A percentile compares a stretch with the other conserved stretches of the same genome.
Evolutionary conservation across 1,140 invertebrate genomes (phyloP).

Genomic region (Zaprionus vittiger): DNA sequence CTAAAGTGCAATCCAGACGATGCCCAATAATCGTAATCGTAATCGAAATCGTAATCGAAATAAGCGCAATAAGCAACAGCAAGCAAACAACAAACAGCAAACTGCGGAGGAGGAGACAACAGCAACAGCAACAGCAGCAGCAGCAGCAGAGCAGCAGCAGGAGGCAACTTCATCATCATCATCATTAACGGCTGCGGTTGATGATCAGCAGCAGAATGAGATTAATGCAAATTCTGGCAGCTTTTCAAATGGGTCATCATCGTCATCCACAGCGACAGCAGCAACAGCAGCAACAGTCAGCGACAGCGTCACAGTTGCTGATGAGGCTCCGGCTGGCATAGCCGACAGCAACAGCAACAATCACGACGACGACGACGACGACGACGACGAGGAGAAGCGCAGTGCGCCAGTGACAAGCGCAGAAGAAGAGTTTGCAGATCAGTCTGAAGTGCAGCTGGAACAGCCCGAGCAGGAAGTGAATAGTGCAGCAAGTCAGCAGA

Average conservation of each 20-base stretch:
- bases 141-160: constrained; percentile 18
- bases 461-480: neutral
- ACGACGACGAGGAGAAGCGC: neutral
- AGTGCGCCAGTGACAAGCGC: neutral
- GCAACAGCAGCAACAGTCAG: constrained; percentile 27
- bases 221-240: constrained; percentile 77
- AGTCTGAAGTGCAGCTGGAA: neutral
- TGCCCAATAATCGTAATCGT: constrained; percentile 82
- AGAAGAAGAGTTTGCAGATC: constrained; percentile 15
- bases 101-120: constrained; percentile 26
- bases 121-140: constrained; percentile 8
- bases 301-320: constrained; percentile 35
- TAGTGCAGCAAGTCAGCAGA: neutral
- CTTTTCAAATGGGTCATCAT: constrained; percentile 70
- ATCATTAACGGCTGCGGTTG: constrained; percentile 14
- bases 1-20: constrained; percentile 61
- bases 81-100: constrained; percentile 61
- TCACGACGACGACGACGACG: neutral
- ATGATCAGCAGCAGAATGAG: constrained; percentile 41
- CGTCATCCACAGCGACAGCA: constrained; percentile 18
- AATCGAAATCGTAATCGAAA: constrained; percentile 81
- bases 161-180: constrained; percentile 29
- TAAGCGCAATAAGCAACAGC: constrained; percentile 72
- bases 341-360: constrained; percentile 19
- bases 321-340: constrained; percentile 29